Base-by-base conservation (phyloP, 64 coral and sea anemone species). In the Platygyra sinensis region DNA sequence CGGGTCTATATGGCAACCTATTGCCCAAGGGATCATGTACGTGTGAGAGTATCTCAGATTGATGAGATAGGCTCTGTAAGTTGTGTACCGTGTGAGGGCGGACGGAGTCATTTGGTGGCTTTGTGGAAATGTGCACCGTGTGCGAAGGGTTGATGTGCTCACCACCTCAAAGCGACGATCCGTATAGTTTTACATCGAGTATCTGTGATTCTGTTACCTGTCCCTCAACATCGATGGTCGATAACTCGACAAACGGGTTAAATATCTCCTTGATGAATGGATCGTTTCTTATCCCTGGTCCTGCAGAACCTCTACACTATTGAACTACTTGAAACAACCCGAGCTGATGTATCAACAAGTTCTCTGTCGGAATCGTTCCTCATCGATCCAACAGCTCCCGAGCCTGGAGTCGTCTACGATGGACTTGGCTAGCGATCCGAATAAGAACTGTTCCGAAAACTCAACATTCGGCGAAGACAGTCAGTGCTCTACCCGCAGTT, bases 401-500 rank as follows among this genome's bases (percentile, higher is more conserved):
- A 89, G 54, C 76, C 67, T 6, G 97, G 97, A 9, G 15, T 76
- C 59, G 94, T 99, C 0, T 96, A 93, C 76, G 96, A 99, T 83
- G 97, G 97, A n/a, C 60, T 99, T 0, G 97, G 97, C 57, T n/a
- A 96, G 90, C 67, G 94, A 95, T 76, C 87, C 59, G 79, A 87
- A 86, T 27, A 93, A 36, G 9, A 96, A 96, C 78, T 96, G 95
- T 52, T 96, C 95, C 0, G 46, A 62, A 2, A 96, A 96, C 63
- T 84, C 89, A 57, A 96, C 95, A 2, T 96, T 96, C 76, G 85
- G 97, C 18, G 94, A 95, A 31, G 88, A 99, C 63, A 86, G 91
- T n/a, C 97, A 95, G 79, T 99, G 97, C 54, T 93, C 97, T n/a
- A 91, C 90, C 36, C 76, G 97, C n/a, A 91, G 60, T 73, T 95